phyloP scores from a whole-genome alignment of 2,113 vertebrate species.

The Sakesphorus luctuosus region DNA sequence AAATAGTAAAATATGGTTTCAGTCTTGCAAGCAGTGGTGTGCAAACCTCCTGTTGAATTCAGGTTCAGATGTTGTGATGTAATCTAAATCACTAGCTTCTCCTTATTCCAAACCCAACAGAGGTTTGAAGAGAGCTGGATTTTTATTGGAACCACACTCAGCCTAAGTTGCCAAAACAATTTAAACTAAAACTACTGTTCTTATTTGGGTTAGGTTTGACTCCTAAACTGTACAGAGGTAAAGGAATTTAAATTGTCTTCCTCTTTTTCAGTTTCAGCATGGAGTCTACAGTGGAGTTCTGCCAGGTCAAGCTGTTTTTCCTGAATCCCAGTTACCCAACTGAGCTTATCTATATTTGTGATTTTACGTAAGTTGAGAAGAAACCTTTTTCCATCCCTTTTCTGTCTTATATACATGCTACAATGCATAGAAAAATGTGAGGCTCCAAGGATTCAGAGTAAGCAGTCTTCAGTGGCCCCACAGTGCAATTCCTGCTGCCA shows the following conservation, averaged over 20 bases:
- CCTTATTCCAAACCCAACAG: slow-evolving; percentile 75
- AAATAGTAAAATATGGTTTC: slow-evolving; percentile 64
- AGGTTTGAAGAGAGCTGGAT: slow-evolving; percentile 64
- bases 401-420: neutral
- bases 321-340: neutral
- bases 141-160: slow-evolving; percentile 79
- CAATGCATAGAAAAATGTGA: neutral
- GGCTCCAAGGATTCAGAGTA: neutral
- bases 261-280: slow-evolving; percentile 8
- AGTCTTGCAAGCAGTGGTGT: slow-evolving; percentile 58
- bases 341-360: neutral
- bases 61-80: slow-evolving; percentile 66
- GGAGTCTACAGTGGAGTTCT: neutral
- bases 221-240: slow-evolving; percentile 61
- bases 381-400: neutral
- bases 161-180: slow-evolving; percentile 71
- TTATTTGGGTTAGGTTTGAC: slow-evolving; percentile 76
- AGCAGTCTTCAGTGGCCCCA: neutral
- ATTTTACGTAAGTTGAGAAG: neutral
- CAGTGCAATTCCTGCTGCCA: neutral
- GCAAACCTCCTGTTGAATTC: slow-evolving; percentile 52
- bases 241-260: slow-evolving; percentile 39
- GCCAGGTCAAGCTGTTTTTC: slow-evolving; percentile 4
- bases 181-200: slow-evolving; percentile 72
- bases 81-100: slow-evolving; percentile 69